Conservation (phyloP, 1,140 invertebrate genomes). For the Bombus pascuorum region DNA sequence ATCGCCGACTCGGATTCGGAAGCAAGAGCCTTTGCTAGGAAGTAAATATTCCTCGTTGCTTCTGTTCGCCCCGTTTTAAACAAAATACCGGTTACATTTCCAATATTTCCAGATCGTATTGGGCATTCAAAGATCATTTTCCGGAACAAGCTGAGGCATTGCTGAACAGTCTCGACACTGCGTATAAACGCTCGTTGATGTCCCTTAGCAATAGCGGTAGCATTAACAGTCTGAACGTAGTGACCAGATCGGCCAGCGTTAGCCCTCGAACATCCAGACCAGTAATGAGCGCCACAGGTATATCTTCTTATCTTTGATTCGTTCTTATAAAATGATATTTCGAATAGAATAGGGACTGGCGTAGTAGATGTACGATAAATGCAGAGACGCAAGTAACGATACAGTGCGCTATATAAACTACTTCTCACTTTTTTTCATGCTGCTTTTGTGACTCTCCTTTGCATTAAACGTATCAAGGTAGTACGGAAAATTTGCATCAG, state of each 20-base stretch:
- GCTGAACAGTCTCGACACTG: slow-evolving; percentile 91
- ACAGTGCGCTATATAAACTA: slow-evolving; percentile 52
- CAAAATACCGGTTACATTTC: not conserved
- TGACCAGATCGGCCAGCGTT: slow-evolving; percentile 76
- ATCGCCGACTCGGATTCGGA: slow-evolving; percentile 96
- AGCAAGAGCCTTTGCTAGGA: slow-evolving; percentile 89
- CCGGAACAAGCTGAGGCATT: slow-evolving; percentile 94
- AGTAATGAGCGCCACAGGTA: slow-evolving; percentile 78
- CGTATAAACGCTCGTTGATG: slow-evolving; percentile 92
- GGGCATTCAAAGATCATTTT: slow-evolving; percentile 95
- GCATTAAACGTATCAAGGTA: slow-evolving; percentile 80
- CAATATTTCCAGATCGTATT: slow-evolving; percentile 89
- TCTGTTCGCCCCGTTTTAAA: not conserved
- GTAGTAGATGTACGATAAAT: slow-evolving; percentile 6
- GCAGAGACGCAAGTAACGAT: not conserved
- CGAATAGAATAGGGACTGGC: not conserved
- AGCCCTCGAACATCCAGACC: slow-evolving; percentile 78
- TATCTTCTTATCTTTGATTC: not conserved
- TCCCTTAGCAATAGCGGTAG: slow-evolving; percentile 82
- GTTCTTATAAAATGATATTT: not conserved
- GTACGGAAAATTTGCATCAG: slow-evolving; percentile 84
- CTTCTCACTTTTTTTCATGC: slow-evolving; percentile 78
- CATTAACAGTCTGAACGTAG: slow-evolving; percentile 81
- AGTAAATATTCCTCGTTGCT: slow-evolving; percentile 81
- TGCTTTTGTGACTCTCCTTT: slow-evolving; percentile 75